Base-by-base conservation (phyloP, 2,797 vertebrate species). In the Hoplostethus mediterraneus region DNA sequence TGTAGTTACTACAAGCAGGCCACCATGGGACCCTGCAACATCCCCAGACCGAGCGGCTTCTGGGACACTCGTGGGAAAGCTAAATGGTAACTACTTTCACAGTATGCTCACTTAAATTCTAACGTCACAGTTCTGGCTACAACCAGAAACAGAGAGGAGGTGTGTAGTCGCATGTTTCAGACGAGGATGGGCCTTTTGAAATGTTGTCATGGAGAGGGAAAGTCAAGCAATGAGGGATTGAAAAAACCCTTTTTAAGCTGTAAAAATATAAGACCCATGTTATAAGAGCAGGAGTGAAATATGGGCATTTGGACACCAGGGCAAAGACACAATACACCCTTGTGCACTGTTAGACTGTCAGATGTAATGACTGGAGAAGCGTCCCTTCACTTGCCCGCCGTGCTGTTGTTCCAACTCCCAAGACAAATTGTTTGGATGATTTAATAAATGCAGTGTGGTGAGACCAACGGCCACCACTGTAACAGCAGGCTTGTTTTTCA, bases 1-100 rank as follows among this genome's bases (percentile, higher is more conserved):
- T 97, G 97, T 82, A 96, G 96, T 90, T 98, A 97, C 83, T 96
- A 97, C 87, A 97, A 96, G 69, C 98, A 99, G 91, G 98, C 97
- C 75, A 98, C 96, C 3, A 80, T 89, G 79, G 97, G 97, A 74
- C 95, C 96, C 5, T 98, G 97, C 83, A 94, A 94, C 77, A 92
- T 94, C 61, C 88, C 95, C 48, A 95, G 96, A 70, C 97, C 97
- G 33, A 92, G 91, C 42, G 95, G 94, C 89, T 97, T 96, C 88
- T 98, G 97, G 97, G 96, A 98, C 90, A 93, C 94, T 2, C 89
- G 94, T 87, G 96, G 96, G 57, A 96, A 96, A 95, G 96, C 95
- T 60, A 96, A 98, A 94, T 98, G 97, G 98, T 97, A 94, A 91
- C 4, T 56, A 51, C 6, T 59, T 9, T 12, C 30, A 8, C 17